Conservation (phyloP, 2,113 vertebrate genomes). For the Benitochromis conjunctus region DNA sequence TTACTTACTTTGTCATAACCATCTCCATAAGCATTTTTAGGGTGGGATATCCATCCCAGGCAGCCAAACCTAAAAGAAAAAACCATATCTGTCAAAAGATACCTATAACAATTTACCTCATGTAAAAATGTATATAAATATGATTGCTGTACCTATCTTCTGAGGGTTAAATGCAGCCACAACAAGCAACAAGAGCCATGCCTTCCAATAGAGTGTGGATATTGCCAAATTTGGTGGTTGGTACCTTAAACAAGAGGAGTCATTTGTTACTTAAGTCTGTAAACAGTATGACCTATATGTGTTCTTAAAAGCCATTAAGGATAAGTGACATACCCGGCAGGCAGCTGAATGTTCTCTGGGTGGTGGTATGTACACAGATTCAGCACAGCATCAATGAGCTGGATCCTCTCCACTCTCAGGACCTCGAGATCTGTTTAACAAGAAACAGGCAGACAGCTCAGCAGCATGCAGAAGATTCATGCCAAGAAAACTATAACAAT, state of each 20-base stretch:
- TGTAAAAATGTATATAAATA: background rate
- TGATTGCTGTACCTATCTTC: conserved; percentile 83
- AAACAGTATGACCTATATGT: background rate
- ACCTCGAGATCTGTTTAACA: conserved; percentile 86
- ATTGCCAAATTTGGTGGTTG: conserved; percentile 95
- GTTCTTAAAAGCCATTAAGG: background rate
- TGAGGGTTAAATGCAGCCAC: conserved; percentile 96
- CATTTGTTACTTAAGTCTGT: background rate
- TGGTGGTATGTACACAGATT: conserved; percentile 98
- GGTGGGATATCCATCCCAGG: conserved; percentile 96
- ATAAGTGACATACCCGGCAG: conserved; percentile 79
- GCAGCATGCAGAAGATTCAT: background rate
- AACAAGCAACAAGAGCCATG: conserved; percentile 93
- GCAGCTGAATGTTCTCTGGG: conserved; percentile 97
- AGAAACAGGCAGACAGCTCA: background rate
- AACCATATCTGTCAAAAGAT: background rate
- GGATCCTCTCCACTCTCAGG: conserved; percentile 90
- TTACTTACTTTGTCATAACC: conserved; percentile 96
- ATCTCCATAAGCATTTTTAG: conserved; percentile 99
- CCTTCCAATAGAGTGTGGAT: conserved; percentile 97
- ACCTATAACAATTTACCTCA: background rate
- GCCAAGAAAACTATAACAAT: background rate
- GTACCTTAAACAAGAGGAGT: conserved; percentile 76
- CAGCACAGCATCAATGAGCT: conserved; percentile 93
- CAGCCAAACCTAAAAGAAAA: conserved; percentile 80